A percentile compares a stretch with the other conserved stretches of the same genome.
Conservation (phyloP, 2,113 vertebrate species). For the Phoenicopterus ruber region DNA sequence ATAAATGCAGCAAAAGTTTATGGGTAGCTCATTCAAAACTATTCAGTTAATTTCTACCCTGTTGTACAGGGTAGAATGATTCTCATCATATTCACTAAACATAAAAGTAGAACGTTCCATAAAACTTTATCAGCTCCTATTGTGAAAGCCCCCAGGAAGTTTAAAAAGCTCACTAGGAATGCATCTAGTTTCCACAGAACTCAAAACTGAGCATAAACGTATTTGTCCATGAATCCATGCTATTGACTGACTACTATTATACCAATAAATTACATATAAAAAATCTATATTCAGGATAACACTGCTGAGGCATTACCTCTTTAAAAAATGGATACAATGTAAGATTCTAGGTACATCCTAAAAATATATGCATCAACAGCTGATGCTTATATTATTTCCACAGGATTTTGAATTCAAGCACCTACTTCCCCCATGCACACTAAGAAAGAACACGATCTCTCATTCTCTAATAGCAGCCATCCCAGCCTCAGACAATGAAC, state of each 20-base stretch:
- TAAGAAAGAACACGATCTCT: background rate
- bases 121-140: slow-evolving; percentile 51
- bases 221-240: background rate
- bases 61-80: background rate
- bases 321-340: background rate
- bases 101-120: slow-evolving; percentile 35
- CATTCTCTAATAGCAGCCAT: background rate
- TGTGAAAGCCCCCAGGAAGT: slow-evolving; percentile 32
- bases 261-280: background rate
- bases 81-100: background rate
- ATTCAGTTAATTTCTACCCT: slow-evolving; percentile 40
- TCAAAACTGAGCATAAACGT: background rate
- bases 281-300: background rate
- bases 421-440: background rate
- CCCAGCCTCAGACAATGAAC: background rate
- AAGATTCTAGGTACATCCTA: background rate
- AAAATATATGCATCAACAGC: background rate
- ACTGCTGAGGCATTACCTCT: background rate
- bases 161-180: slow-evolving; percentile 40
- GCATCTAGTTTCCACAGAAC: background rate
- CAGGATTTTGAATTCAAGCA: background rate
- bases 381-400: background rate
- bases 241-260: background rate
- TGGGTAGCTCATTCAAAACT: slow-evolving; percentile 32
- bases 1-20: slow-evolving; percentile 46